These are phyloP conservation scores for Nesospiza acunhae DNA, from an alignment of 2,113 vertebrate genomes.

Conservation along the genomic window DNA sequence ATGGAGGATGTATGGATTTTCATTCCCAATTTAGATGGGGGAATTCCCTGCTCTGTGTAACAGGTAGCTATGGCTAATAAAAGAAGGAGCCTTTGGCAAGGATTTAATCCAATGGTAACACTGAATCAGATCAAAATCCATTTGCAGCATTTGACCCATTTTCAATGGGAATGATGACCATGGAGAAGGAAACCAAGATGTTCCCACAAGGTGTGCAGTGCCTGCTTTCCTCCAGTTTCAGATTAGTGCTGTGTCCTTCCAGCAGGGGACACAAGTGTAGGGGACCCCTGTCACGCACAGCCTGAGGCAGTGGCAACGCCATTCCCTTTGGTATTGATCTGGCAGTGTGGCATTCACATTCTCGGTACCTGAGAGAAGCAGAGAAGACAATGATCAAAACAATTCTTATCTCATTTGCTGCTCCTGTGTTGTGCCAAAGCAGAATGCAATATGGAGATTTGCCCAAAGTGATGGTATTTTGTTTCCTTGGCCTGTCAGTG, in stretches of 20 bases:
- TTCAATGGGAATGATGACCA: rapidly evolving
- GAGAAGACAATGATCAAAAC: too few relatives aligned
- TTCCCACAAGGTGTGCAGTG: background rate
- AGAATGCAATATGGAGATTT: too few relatives aligned
- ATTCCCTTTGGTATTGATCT: rapidly evolving
- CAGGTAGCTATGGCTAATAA: background rate
- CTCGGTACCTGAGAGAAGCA: too few relatives aligned
- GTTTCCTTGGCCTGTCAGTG: too few relatives aligned
- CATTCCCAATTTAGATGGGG: background rate
- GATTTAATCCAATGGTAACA: background rate
- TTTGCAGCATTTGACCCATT: background rate
- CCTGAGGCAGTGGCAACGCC: rapidly evolving
- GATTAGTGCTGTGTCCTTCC: background rate
- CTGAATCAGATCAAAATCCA: background rate
- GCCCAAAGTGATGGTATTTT: too few relatives aligned
- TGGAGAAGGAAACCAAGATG: background rate
- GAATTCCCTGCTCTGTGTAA: background rate
- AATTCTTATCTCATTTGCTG: too few relatives aligned
- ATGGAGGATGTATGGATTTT: background rate
- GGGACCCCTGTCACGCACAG: rapidly evolving
- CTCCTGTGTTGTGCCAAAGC: too few relatives aligned
- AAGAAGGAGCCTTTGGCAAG: background rate
- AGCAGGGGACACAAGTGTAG: rapidly evolving
- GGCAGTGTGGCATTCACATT: background rate
- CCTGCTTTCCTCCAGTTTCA: background rate